Conservation (phyloP, 2,113 vertebrate genomes). For the Geococcyx californianus region DNA sequence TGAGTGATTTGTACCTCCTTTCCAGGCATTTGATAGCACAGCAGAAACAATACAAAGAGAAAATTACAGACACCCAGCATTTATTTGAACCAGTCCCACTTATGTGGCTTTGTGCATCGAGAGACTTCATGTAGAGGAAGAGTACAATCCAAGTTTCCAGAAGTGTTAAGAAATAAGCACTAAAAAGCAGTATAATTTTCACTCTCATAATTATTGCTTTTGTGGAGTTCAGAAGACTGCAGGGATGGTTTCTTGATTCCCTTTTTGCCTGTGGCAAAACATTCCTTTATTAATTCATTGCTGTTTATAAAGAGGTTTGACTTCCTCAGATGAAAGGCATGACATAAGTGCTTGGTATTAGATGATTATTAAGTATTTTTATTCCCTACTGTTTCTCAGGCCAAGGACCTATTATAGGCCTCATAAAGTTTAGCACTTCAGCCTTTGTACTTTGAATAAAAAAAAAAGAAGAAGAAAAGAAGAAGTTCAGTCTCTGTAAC, state of each 20-base stretch:
- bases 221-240: background rate
- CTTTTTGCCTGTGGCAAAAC: constrained; percentile 45
- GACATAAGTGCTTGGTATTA: constrained; percentile 39
- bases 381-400: constrained; percentile 17
- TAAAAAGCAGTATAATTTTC: background rate
- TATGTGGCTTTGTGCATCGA: background rate
- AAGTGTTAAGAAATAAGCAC: constrained; percentile 12
- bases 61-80: background rate
- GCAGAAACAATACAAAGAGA: background rate
- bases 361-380: constrained; percentile 49
- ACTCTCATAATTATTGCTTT: background rate
- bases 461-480: background rate
- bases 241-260: background rate
- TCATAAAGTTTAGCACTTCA: constrained; percentile 32
- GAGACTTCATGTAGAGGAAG: background rate
- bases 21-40: accelerated
- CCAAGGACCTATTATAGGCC: background rate
- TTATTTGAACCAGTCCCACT: background rate
- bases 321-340: constrained; percentile 57
- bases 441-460: background rate
- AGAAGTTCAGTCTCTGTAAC: background rate
- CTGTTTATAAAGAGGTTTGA: constrained; percentile 44
- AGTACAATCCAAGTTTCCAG: background rate
- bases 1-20: background rate
- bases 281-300: constrained; percentile 42